Base-by-base conservation (phyloP, 2,113 vertebrate genomes). In the Cyphomyrus plagiostoma region DNA sequence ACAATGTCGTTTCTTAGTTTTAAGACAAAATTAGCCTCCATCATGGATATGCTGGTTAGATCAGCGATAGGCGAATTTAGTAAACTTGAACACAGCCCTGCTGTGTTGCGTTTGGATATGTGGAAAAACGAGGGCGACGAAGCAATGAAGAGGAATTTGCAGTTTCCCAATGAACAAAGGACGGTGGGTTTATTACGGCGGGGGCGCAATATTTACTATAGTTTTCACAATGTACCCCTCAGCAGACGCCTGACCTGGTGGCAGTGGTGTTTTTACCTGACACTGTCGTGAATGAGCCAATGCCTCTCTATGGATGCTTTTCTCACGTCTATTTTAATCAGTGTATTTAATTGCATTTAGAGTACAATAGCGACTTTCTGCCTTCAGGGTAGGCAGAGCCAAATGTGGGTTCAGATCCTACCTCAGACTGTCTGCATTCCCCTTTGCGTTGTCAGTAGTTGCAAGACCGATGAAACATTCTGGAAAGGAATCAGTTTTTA, bases 51-150 rank as follows among this genome's bases (percentile, higher is more conserved):
- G 5, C 91, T 92, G 48, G 91, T 91, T 4, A 91, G 90, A 77
- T 90, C 91, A 7, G 93, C 93, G 9, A 87, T 93, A 35, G 52
- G 91, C 17, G 93, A 93, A 62, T 92, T 93, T 89, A 92, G 90
- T 1, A 92, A 91, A 87, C 83, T 92, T 23, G 84, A 92, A 19
- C 90, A 92, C n/a, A 84, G 90, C 26, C 89, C 91, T 58, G 89
- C 90, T 19, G 87, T 89, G 62, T 50, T 90, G 66, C 91, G 88
- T 0, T 53, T 89, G 66, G 92, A 93, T 86, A 90, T 93, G 42
- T 89, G 91, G 15, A 88, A 91, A 11, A 88, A 90, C 10, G 87
- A 92, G 46, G 91, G 92, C 58, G 86, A 91, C 46, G 91, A 92
- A 82, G 90, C 88, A 9, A 91, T 92, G 15, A 26, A 90, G 89